phyloP scores from a whole-genome alignment of 2,888 invertebrate species.

The Chirona hameri region DNA sequence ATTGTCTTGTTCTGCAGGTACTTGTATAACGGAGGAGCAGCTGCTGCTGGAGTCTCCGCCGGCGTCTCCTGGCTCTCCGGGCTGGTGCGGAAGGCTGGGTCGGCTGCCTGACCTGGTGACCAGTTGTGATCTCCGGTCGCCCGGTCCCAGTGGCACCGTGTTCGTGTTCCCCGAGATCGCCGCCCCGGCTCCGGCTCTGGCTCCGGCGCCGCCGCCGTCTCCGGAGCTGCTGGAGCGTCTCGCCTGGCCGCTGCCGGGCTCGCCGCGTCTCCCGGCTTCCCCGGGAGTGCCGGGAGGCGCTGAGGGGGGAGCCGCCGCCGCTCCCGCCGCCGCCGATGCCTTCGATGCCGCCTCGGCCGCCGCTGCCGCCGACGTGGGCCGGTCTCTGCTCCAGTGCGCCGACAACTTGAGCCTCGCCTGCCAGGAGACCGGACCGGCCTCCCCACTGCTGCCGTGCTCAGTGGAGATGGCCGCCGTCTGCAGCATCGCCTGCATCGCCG shows the following conservation, averaged over 20 bases:
- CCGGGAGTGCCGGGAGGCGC: background rate
- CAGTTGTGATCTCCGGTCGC: background rate
- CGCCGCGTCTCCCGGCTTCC: background rate
- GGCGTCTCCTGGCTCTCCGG: background rate
- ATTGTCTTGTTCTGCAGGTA: background rate
- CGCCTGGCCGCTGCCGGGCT: background rate
- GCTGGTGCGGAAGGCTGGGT: background rate
- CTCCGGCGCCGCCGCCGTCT: background rate
- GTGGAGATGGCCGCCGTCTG: background rate
- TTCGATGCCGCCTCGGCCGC: background rate
- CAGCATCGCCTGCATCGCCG: slow-evolving; percentile 1
- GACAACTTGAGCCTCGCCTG: background rate
- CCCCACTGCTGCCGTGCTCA: background rate
- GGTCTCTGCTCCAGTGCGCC: background rate
- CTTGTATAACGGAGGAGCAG: background rate
- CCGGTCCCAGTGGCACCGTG: background rate
- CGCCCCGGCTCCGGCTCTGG: background rate
- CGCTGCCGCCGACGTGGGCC: background rate
- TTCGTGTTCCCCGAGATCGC: background rate
- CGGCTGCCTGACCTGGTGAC: slow-evolving; percentile 4
- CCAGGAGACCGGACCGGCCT: background rate
- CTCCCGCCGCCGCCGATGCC: background rate
- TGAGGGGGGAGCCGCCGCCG: background rate
- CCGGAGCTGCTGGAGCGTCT: background rate
- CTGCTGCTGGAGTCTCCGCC: slow-evolving; percentile 4